These are phyloP conservation scores for Cebidichthys violaceus DNA, from an alignment of 2,113 vertebrate species.

Conservation along the genomic window DNA sequence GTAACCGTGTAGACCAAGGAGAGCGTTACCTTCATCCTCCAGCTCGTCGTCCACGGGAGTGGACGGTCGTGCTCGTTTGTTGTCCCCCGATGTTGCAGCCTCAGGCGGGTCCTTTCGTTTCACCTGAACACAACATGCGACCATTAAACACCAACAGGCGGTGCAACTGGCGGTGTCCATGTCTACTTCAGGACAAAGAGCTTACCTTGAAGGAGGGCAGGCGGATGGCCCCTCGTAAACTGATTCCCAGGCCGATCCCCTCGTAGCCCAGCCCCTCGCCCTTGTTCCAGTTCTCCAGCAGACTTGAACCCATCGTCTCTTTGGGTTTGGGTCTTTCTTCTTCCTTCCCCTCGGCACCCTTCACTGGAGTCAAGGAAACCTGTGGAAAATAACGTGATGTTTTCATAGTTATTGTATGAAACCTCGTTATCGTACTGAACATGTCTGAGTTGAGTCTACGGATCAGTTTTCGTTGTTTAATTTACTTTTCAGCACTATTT, in stretches of 20 bases:
- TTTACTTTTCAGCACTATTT: conserved; percentile 2
- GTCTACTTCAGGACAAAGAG: not conserved
- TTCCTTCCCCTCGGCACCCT: conserved; percentile 91
- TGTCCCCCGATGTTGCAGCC: conserved; percentile 87
- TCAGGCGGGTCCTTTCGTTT: conserved; percentile 98
- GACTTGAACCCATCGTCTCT: conserved; percentile 90
- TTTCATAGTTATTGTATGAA: not conserved
- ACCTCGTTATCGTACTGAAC: not conserved
- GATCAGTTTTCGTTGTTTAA: not conserved
- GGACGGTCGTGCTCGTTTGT: conserved; percentile 94
- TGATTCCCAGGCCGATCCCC: conserved; percentile 93
- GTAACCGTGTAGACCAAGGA: not conserved
- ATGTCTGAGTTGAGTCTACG: not conserved
- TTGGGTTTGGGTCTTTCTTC: conserved; percentile 95
- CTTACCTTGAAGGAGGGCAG: conserved; percentile 96
- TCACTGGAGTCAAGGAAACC: conserved; percentile 93
- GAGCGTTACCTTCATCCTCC: conserved; percentile 91
- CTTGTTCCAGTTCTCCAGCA: conserved; percentile 97
- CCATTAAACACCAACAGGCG: not conserved
- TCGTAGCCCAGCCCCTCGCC: conserved; percentile 94
- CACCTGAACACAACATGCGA: conserved; percentile 83
- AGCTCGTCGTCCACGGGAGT: conserved; percentile 93
- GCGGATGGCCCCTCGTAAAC: conserved; percentile 93
- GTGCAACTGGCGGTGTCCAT: not conserved
- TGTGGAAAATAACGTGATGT: conserved; percentile 56